A percentile compares a stretch with the other conserved stretches of the same genome.
phyloP scores from a whole-genome alignment of 2,888 invertebrate species.

The Troides oblongomaculatus region DNA sequence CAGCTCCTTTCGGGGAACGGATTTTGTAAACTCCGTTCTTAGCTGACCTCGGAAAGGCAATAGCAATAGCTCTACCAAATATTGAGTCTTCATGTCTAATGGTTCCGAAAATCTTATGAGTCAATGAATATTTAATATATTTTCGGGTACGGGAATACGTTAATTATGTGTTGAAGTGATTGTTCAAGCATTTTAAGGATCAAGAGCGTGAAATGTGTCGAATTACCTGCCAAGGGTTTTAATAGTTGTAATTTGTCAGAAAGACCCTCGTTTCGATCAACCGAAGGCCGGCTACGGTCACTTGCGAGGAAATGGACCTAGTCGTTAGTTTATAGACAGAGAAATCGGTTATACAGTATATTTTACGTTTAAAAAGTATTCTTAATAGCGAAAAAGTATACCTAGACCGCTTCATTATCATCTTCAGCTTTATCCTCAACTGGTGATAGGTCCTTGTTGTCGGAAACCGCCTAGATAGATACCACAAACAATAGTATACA shows the following conservation, averaged over 20 bases:
- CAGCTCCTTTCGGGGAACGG: too few relatives aligned
- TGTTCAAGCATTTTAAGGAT: slow-evolving; percentile 72
- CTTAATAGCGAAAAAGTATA: background rate
- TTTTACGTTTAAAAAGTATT: background rate
- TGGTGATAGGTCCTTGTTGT: too few relatives aligned
- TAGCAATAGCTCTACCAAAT: too few relatives aligned
- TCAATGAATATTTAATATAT: slow-evolving; percentile 31
- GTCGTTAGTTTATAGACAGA: slow-evolving; percentile 54
- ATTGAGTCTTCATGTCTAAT: too few relatives aligned
- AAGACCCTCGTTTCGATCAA: slow-evolving; percentile 56
- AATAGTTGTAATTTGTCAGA: slow-evolving; percentile 83
- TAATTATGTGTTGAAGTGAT: slow-evolving; percentile 77
- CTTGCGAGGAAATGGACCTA: slow-evolving; percentile 54
- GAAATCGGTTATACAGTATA: slow-evolving; percentile 8
- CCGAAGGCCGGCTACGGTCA: slow-evolving; percentile 48
- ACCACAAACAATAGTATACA: too few relatives aligned
- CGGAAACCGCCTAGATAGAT: too few relatives aligned
- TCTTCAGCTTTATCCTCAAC: too few relatives aligned
- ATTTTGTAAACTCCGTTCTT: too few relatives aligned
- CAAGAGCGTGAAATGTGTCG: slow-evolving; percentile 67
- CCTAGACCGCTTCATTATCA: too few relatives aligned
- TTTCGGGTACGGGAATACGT: slow-evolving; percentile 68
- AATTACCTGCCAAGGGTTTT: slow-evolving; percentile 83
- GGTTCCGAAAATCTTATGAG: too few relatives aligned
- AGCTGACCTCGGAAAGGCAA: too few relatives aligned